Conservation (phyloP, 2,888 invertebrate species). For the Temnothorax ravouxi region DNA sequence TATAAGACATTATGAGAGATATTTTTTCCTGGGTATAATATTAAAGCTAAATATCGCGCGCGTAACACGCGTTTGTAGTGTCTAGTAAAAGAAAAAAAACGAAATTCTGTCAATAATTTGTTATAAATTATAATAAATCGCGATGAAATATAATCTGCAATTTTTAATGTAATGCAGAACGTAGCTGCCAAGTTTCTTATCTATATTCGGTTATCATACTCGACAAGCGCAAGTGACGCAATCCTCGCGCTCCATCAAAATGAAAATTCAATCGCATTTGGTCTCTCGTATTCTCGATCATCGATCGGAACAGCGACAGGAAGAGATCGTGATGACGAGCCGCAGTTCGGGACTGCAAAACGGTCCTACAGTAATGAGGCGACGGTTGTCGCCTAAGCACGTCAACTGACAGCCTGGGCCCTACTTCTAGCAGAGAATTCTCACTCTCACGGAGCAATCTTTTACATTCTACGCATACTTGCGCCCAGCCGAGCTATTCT, state of each 20-base stretch:
- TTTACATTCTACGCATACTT: conserved; percentile 84
- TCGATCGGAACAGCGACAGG: neutral
- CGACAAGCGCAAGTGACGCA: neutral
- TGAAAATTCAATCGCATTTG: neutral
- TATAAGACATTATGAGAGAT: too few species aligned
- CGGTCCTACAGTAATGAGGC: neutral
- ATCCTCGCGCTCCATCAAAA: neutral
- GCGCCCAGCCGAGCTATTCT: conserved; percentile 76
- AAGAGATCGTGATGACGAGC: neutral
- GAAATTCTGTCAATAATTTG: neutral
- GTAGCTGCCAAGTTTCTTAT: neutral
- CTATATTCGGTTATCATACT: neutral
- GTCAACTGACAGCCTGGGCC: conserved; percentile 7
- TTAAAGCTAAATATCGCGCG: too few species aligned
- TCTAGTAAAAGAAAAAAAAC: neutral
- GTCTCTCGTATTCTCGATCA: neutral
- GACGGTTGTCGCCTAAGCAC: conserved; percentile 49
- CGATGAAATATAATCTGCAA: neutral
- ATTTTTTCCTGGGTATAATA: too few species aligned
- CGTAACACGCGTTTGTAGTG: too few species aligned
- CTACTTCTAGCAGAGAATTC: conserved; percentile 63
- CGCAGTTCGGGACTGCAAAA: neutral
- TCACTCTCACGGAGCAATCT: conserved; percentile 80
- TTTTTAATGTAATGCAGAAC: neutral
- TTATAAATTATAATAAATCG: neutral